phyloP scores from a whole-genome alignment of 1,140 invertebrate species.

The Mamestra configurata region DNA sequence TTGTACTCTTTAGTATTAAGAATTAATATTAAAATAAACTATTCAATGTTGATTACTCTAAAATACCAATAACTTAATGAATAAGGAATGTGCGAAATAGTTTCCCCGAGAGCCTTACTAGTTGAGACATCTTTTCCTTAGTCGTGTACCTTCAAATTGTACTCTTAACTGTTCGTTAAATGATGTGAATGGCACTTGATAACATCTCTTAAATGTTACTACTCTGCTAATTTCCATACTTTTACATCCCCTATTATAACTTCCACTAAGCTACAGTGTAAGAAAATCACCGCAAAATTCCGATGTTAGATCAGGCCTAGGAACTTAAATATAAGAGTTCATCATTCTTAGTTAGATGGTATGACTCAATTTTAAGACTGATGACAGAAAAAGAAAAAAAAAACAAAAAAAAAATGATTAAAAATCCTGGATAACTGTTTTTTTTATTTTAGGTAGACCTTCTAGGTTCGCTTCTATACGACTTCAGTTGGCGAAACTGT shows the following conservation, averaged over 20 bases:
- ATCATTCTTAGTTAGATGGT: constrained; percentile 86
- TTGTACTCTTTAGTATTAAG: constrained; percentile 88
- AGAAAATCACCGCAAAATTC: constrained; percentile 69
- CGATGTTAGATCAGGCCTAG: constrained; percentile 83
- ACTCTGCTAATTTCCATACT: constrained; percentile 69
- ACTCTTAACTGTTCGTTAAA: constrained; percentile 40
- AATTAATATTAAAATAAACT: constrained; percentile 86
- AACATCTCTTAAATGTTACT: constrained; percentile 56
- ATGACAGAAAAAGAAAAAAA: constrained; percentile 77
- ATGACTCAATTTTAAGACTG: constrained; percentile 88
- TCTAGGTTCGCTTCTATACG: constrained; percentile 65
- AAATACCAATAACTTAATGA: constrained; percentile 83
- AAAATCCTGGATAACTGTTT: constrained; percentile 77
- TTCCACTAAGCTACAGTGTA: constrained; percentile 64
- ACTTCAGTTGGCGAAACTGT: constrained; percentile 61
- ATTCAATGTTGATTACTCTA: constrained; percentile 87
- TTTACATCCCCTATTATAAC: constrained; percentile 53
- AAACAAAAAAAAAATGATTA: constrained; percentile 68
- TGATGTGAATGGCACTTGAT: constrained; percentile 46
- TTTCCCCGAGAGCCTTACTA: constrained; percentile 85
- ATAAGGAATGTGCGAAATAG: constrained; percentile 84
- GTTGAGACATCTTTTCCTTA: constrained; percentile 84
- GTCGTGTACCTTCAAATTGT: constrained; percentile 62
- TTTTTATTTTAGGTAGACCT: constrained; percentile 70
- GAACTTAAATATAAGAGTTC: constrained; percentile 84